Evolutionary conservation across 2,113 vertebrate genomes (phyloP).

Genomic region (Xenus cinereus): DNA sequence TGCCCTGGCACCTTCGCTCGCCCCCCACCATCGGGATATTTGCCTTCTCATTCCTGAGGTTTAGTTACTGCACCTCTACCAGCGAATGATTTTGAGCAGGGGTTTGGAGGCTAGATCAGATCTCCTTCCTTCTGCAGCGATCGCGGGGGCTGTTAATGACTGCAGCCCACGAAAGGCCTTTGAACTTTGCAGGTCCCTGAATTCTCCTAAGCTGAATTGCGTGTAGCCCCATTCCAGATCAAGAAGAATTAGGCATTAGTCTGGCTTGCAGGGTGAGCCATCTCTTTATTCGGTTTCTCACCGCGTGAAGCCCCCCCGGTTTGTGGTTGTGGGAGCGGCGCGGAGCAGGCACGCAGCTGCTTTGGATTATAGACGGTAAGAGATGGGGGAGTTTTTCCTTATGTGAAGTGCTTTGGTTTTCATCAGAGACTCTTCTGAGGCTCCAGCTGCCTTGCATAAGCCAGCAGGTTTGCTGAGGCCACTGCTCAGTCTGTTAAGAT

Average conservation of each 20-base stretch:
- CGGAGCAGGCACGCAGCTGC: constrained; percentile 2
- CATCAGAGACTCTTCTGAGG: constrained; percentile 31
- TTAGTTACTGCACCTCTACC: background rate
- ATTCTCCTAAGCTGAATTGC: background rate
- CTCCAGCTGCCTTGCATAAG: constrained; percentile 49
- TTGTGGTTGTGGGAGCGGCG: background rate
- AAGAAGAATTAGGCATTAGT: background rate
- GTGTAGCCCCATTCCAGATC: background rate
- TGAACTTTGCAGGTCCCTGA: background rate
- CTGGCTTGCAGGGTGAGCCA: background rate
- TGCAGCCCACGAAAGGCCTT: background rate
- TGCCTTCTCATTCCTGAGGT: background rate
- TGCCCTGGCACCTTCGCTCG: background rate
- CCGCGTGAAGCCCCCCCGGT: background rate
- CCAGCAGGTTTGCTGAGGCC: constrained; percentile 50
- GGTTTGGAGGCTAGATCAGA: background rate
- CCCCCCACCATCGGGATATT: background rate
- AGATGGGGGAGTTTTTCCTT: constrained; percentile 38
- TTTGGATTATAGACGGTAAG: constrained; percentile 26
- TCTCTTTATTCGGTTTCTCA: background rate
- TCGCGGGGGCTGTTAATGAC: background rate
- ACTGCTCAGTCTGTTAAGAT: constrained; percentile 52
- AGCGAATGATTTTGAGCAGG: background rate
- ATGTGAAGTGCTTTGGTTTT: constrained; percentile 48
- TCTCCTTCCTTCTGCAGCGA: background rate